These are phyloP conservation scores for Callorhinus ursinus DNA, from an alignment of 2,113 vertebrate genomes.

Conservation along the genomic window DNA sequence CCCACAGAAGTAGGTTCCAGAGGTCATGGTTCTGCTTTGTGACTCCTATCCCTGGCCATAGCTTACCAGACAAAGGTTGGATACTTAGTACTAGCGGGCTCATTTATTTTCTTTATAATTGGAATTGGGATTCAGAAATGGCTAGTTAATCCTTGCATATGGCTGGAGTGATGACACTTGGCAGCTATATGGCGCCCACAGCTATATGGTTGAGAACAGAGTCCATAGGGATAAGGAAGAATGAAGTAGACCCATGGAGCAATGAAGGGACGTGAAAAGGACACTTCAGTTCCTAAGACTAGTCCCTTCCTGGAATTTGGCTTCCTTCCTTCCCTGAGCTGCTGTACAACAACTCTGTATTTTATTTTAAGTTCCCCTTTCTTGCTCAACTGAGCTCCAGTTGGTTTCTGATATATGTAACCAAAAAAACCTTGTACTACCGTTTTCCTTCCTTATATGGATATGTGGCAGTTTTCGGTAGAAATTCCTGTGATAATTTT, in stretches of 20 bases:
- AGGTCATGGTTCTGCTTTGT: neutral
- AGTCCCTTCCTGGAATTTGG: neutral
- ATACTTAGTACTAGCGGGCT: neutral
- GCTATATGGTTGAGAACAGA: neutral
- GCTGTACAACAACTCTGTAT: neutral
- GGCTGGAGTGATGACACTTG: neutral
- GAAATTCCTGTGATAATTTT: constrained; percentile 30
- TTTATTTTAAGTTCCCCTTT: constrained; percentile 32
- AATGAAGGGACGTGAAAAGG: neutral
- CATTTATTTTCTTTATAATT: neutral
- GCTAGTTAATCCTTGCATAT: neutral
- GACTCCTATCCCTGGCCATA: neutral
- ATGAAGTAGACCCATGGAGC: neutral
- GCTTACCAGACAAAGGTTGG: neutral
- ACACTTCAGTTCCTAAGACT: neutral
- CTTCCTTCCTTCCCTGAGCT: neutral
- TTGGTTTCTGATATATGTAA: neutral
- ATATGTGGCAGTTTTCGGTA: neutral
- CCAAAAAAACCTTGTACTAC: neutral
- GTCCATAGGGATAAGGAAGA: neutral
- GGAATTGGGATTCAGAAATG: neutral
- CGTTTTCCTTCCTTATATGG: neutral
- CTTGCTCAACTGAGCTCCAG: neutral
- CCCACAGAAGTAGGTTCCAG: neutral
- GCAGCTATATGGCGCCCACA: neutral